These are phyloP conservation scores for Apodemus speciosus DNA, from an alignment of 2,113 vertebrate species.

Conservation along the genomic window DNA sequence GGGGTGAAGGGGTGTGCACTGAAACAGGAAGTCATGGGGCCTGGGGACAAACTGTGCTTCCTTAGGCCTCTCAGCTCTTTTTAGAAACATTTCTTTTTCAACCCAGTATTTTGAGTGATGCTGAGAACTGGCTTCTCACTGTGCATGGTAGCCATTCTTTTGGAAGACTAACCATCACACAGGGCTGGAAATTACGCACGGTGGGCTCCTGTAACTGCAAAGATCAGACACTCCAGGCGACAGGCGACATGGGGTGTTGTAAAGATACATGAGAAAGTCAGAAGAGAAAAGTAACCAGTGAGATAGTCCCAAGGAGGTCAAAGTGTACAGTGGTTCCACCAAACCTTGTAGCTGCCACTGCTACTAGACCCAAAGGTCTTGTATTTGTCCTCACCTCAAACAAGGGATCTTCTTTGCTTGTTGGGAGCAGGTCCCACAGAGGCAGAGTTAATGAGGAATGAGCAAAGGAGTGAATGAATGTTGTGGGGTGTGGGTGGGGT, in stretches of 20 bases:
- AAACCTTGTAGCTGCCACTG: not conserved
- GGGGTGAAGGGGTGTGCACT: not conserved
- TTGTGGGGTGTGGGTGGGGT: too few species aligned
- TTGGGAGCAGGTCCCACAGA: not conserved
- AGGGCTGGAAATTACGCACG: not conserved
- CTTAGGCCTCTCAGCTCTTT: not conserved
- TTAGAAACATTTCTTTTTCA: not conserved
- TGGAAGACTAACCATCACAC: not conserved
- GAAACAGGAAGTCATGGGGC: constrained; percentile 65
- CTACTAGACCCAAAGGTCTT: not conserved
- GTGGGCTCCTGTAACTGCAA: not conserved
- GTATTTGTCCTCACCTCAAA: not conserved
- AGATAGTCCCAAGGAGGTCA: not conserved
- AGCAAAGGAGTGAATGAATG: too few species aligned
- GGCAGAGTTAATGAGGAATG: too few species aligned
- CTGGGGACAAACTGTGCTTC: not conserved
- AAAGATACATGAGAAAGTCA: not conserved
- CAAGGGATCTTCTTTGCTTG: not conserved
- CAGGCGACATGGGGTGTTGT: not conserved
- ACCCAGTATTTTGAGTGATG: not conserved
- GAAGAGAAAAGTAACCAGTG: not conserved
- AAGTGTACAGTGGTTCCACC: too few species aligned
- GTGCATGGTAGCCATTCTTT: not conserved
- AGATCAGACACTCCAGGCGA: not conserved
- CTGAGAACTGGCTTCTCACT: constrained; percentile 31